phyloP scores from a whole-genome alignment of 2,113 vertebrate species.

The Psophia crepitans region DNA sequence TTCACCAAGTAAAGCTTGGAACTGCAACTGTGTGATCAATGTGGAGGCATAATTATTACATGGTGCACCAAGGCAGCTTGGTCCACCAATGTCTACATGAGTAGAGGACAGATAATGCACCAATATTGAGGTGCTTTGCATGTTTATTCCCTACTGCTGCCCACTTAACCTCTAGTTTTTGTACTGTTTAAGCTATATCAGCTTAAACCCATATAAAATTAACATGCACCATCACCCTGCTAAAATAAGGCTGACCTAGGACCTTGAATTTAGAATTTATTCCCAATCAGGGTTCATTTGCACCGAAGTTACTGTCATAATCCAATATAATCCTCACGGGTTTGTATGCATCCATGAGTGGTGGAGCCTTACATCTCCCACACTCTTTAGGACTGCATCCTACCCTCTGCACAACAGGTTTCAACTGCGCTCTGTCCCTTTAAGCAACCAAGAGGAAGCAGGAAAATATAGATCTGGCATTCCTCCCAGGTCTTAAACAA shows the following conservation, averaged over 20 bases:
- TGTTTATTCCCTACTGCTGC: not conserved
- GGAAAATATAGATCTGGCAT: not conserved
- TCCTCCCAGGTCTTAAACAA: slow-evolving; percentile 2
- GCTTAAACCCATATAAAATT: not conserved
- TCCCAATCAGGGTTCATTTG: not conserved
- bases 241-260: not conserved
- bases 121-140: not conserved
- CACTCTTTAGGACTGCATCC: not conserved
- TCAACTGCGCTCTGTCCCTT: not conserved
- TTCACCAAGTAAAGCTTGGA: not conserved
- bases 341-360: not conserved
- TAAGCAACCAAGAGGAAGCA: not conserved
- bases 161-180: not conserved
- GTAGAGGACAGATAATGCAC: not conserved
- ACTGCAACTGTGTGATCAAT: not conserved
- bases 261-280: not conserved
- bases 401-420: not conserved
- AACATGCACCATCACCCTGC: not conserved
- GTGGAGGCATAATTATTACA: not conserved
- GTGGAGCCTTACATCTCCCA: not conserved
- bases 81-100: not conserved
- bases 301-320: not conserved
- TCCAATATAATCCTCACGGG: not conserved
- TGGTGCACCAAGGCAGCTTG: not conserved
- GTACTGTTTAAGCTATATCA: not conserved